These are phyloP conservation scores for Pelusios castaneus DNA, from an alignment of 2,113 vertebrate species.

Conservation along the genomic window DNA sequence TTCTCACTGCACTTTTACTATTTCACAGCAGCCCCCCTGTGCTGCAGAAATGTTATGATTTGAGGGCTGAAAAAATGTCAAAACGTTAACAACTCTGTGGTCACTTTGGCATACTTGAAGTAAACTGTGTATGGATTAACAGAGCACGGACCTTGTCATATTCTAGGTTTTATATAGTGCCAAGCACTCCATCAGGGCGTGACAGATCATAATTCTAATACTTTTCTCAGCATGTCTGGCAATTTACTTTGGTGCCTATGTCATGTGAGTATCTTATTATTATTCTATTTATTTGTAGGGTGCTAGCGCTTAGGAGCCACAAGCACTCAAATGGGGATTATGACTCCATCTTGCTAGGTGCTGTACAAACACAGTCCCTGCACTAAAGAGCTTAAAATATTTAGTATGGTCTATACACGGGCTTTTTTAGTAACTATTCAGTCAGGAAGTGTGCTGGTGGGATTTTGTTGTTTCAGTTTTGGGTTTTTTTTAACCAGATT, in stretches of 20 bases:
- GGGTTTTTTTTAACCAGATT: not conserved
- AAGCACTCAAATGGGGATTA: not conserved
- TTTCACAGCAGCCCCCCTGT: not conserved
- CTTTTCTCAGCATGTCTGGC: not conserved
- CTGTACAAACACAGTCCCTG: not conserved
- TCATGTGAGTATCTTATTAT: accelerated
- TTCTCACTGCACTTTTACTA: not conserved
- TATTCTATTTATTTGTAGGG: not conserved
- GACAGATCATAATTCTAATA: accelerated
- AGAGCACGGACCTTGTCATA: not conserved
- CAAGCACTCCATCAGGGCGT: accelerated
- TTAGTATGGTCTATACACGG: not conserved
- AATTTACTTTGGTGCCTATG: accelerated
- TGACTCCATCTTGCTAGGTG: not conserved
- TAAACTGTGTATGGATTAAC: accelerated
- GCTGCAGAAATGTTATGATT: not conserved
- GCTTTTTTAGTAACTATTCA: not conserved
- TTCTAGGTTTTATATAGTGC: not conserved
- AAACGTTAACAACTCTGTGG: not conserved
- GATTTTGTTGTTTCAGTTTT: not conserved
- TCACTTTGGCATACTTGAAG: not conserved
- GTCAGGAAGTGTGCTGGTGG: not conserved
- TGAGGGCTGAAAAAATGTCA: not conserved
- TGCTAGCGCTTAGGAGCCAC: not conserved
- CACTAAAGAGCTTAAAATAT: not conserved